A percentile compares a stretch with the other conserved stretches of the same genome.
These are phyloP conservation scores for Apteryx owenii DNA, from an alignment of 2,113 vertebrate genomes.

Conservation along the genomic window DNA sequence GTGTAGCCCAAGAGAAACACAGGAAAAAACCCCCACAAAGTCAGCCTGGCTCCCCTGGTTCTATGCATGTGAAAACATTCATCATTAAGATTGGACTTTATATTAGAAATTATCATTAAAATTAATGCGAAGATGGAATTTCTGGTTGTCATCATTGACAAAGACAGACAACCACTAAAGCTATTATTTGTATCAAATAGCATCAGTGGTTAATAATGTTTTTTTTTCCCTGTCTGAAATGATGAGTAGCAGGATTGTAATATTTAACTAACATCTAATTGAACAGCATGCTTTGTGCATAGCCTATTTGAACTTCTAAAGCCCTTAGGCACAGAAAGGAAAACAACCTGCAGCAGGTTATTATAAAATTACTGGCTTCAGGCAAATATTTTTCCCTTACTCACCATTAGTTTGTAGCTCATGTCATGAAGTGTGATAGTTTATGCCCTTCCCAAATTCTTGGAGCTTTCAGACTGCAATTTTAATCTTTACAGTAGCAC, in stretches of 20 bases:
- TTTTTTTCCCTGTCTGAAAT: neutral
- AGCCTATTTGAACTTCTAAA: constrained; percentile 5
- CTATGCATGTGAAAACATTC: neutral
- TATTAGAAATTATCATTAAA: neutral
- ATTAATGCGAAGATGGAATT: neutral
- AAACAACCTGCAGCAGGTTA: neutral
- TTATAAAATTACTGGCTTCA: neutral
- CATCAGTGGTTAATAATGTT: neutral
- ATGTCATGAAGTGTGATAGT: neutral
- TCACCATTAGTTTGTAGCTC: neutral
- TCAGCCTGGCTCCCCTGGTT: neutral
- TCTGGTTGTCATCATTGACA: neutral
- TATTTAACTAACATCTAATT: constrained; percentile 17
- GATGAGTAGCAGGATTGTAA: neutral
- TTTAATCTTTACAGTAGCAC: neutral
- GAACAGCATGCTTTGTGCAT: neutral
- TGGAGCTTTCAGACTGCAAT: neutral
- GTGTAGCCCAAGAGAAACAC: neutral
- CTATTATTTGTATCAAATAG: neutral
- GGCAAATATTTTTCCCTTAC: neutral
- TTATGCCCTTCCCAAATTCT: neutral
- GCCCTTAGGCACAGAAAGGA: neutral
- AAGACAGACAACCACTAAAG: neutral
- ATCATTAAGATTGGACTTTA: fast-evolving
- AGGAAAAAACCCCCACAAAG: neutral